Evolutionary conservation across 2,113 vertebrate species (phyloP).

Genomic region (Pygoscelis antarcticus): DNA sequence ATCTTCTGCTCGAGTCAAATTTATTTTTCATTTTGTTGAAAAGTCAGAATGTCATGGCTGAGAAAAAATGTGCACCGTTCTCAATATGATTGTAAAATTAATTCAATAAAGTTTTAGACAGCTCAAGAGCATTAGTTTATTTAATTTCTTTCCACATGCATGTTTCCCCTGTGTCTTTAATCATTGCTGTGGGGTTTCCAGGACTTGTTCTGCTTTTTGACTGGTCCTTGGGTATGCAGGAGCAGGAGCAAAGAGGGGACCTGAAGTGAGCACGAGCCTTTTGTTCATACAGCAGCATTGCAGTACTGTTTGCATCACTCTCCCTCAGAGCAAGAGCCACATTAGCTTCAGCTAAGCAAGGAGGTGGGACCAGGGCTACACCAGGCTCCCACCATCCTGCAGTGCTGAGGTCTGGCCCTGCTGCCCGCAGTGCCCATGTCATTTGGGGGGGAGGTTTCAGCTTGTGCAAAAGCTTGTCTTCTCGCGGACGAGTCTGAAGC

Average conservation of each 20-base stretch:
- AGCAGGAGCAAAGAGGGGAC: neutral
- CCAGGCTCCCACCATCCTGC: neutral
- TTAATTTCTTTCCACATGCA: neutral
- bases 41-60: neutral
- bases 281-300: neutral
- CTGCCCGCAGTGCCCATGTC: no score
- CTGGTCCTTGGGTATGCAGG: neutral
- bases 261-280: neutral
- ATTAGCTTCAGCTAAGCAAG: neutral
- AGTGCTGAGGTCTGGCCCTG: neutral
- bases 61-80: neutral
- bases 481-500: fast-evolving
- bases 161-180: neutral
- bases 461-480: neutral
- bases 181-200: neutral
- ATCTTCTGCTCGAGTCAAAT: neutral
- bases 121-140: neutral
- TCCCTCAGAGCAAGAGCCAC: neutral
- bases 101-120: neutral
- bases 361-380: neutral
- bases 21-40: neutral
- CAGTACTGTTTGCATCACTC: no score
- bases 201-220: neutral
- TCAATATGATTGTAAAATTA: neutral
- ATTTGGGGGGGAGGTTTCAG: neutral